These are phyloP conservation scores for Sardinella longiceps DNA, from an alignment of 2,797 vertebrate species.

Conservation along the genomic window DNA sequence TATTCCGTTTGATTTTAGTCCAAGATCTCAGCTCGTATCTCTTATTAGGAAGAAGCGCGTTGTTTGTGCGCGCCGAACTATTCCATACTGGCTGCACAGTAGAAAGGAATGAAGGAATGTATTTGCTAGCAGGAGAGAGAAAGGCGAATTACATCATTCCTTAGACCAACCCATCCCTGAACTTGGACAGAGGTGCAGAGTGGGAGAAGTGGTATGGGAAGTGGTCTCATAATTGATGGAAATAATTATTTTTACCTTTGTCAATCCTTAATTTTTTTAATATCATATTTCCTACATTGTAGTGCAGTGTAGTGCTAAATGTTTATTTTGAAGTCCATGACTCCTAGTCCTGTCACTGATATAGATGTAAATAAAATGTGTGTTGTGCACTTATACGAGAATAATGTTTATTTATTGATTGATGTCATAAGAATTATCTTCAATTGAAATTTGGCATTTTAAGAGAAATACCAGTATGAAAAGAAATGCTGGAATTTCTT, in stretches of 20 bases:
- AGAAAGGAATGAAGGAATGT: conserved; percentile 31
- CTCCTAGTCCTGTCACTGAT: no score
- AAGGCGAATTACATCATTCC: conserved; percentile 47
- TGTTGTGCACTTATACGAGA: background rate
- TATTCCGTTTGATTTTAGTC: background rate
- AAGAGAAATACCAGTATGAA: background rate
- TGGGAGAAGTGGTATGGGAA: background rate
- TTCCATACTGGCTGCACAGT: conserved; percentile 28
- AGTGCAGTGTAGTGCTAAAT: background rate
- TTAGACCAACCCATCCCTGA: conserved; percentile 46
- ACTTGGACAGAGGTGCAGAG: conserved; percentile 19
- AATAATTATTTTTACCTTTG: background rate
- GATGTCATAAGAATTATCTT: no score
- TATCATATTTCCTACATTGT: background rate
- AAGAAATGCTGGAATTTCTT: background rate
- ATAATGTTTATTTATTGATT: no score
- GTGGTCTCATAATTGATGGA: background rate
- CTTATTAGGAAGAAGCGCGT: background rate
- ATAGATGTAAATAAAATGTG: background rate
- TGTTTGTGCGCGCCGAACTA: conserved; percentile 30
- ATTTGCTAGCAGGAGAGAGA: conserved; percentile 40
- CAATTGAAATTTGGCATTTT: no score
- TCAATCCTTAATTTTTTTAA: background rate
- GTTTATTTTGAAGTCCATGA: no score
- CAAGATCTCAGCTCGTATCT: background rate